Percentiles rank a stretch among this genome's conserved stretches.
These are phyloP conservation scores for Echiichthys vipera DNA, from an alignment of 2,797 vertebrate species.

Conservation along the genomic window DNA sequence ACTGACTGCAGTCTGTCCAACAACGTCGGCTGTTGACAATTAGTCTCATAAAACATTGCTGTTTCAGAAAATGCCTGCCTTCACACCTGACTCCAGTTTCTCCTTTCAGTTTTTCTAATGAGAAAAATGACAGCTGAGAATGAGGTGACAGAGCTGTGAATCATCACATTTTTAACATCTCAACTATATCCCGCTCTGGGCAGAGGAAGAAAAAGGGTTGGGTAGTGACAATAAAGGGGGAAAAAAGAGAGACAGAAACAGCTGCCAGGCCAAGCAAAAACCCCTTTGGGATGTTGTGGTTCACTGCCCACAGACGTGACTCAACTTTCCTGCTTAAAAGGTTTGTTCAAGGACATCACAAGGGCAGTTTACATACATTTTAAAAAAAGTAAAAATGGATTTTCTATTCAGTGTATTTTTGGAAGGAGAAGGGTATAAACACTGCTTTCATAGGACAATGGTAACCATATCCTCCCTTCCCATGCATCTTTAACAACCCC, in stretches of 20 bases:
- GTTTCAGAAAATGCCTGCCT: slow-evolving; percentile 16
- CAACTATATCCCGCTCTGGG: slow-evolving; percentile 15
- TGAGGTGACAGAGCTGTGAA: slow-evolving; percentile 65
- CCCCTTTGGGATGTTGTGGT: slow-evolving; percentile 59
- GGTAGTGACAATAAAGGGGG: slow-evolving; percentile 35
- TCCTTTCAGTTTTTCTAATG: slow-evolving; percentile 34
- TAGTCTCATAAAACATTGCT: slow-evolving; percentile 21
- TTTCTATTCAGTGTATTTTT: not conserved
- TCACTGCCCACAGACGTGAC: slow-evolving; percentile 50
- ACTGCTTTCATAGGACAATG: slow-evolving; percentile 18
- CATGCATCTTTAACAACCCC: slow-evolving; percentile 72
- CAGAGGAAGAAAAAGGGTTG: slow-evolving; percentile 2
- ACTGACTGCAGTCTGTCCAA: slow-evolving; percentile 25
- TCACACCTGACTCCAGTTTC: slow-evolving; percentile 57
- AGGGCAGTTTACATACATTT: not conserved
- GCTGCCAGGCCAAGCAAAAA: slow-evolving; percentile 65
- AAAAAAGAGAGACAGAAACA: slow-evolving; percentile 70
- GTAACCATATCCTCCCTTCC: slow-evolving; percentile 51
- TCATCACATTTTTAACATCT: slow-evolving; percentile 66
- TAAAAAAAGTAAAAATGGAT: not conserved
- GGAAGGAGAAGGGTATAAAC: not conserved
- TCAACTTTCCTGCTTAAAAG: slow-evolving; percentile 57
- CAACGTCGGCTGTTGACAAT: slow-evolving; percentile 13
- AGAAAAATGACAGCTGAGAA: slow-evolving; percentile 80
- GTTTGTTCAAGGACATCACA: slow-evolving; percentile 20